Base-by-base conservation (phyloP, 2,888 invertebrate genomes). In the Bombylius discolor region DNA sequence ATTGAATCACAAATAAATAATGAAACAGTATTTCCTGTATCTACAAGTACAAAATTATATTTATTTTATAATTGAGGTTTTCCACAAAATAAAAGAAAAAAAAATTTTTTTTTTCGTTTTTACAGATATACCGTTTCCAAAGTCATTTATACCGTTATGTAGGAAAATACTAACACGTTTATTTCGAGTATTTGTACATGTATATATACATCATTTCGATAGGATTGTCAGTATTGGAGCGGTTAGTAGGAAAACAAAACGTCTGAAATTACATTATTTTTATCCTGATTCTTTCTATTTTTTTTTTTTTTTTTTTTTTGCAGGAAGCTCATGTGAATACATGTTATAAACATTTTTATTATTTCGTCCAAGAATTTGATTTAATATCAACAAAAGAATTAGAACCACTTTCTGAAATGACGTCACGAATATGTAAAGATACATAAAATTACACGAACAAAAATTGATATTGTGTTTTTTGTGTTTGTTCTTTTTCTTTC, bases 201-300 rank as follows among this genome's bases (percentile, higher is more conserved):
- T 93, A 48, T 94, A 94, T 69, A 94, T 94, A 61, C 93, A 94
- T 74, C 94, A 94, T 72, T 95, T 94, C 72, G 92, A 94, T 69
- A 81, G 89, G 65, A 80, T 94, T 59, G 85, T 89, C 33, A 82
- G 85, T 49, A 87, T 93, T 65, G 88, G 90, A 63, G 92, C 92
- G 44, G 90, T 91, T 77, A 82, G 85, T 79, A 64, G 39, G 32
- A 33, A 42, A 31, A 34, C 5, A 44, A 49, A 44, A 14, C 1
- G 8, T 0, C 36, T 46, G 5, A 34, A 23, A 7, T 33, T 7
- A 36, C 34, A 34, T 12, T 8, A 44, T 36, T 50, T 44, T 39
- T n/a, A 31, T 53, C 4, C 47, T 48, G 12, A 13, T 42, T 51
- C 12, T 52, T 3, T 46, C 34, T 51, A 48, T 44, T 59, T 51